Evolutionary conservation across 1,140 invertebrate genomes (phyloP).

Genomic region (Nasonia longicornis): DNA sequence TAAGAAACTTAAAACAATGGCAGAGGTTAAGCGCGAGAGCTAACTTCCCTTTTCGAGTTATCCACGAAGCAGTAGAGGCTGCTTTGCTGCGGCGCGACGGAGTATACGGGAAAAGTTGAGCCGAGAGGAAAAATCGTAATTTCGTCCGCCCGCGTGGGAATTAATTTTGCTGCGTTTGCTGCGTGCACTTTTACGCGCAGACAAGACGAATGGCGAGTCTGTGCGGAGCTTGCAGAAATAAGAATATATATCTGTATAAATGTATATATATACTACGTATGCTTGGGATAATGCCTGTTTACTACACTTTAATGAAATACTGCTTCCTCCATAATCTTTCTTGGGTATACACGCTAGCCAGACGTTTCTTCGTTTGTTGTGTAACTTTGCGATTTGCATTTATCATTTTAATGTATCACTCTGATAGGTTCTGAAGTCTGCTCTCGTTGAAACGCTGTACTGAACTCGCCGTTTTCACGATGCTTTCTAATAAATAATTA

Average conservation of each 20-base stretch:
- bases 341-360: too few species aligned
- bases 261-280: neutral
- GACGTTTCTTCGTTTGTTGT: too few species aligned
- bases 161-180: constrained; percentile 10
- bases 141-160: neutral
- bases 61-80: neutral
- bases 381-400: too few species aligned
- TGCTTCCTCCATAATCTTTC: too few species aligned
- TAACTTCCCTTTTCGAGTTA: constrained; percentile 26
- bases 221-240: neutral
- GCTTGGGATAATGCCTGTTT: too few species aligned
- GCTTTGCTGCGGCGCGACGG: neutral
- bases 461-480: too few species aligned
- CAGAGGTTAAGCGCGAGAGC: constrained; percentile 10
- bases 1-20: constrained; percentile 45
- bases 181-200: neutral
- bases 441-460: too few species aligned
- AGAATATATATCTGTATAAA: neutral
- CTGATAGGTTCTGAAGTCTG: too few species aligned
- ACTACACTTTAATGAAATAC: too few species aligned
- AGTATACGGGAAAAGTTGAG: neutral
- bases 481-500: too few species aligned
- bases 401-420: too few species aligned
- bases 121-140: constrained; percentile 17
- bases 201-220: neutral